Percentiles rank a stretch among this genome's conserved stretches.
These are phyloP conservation scores for Drosophila serrata DNA, from an alignment of 1,140 invertebrate genomes.

Conservation along the genomic window DNA sequence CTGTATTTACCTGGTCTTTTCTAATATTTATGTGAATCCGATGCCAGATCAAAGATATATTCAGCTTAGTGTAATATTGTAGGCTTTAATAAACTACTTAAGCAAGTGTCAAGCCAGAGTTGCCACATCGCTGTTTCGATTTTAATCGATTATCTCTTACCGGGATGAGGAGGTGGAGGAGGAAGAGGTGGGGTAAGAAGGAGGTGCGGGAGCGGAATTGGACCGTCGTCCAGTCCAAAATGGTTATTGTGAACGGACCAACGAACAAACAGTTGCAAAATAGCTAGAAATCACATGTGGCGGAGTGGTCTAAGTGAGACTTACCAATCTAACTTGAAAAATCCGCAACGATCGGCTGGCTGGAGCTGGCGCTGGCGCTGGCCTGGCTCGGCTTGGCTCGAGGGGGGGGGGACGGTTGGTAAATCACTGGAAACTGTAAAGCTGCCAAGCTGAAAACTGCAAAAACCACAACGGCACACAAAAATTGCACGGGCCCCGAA, in stretches of 20 bases:
- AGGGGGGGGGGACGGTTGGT: slow-evolving; percentile 43
- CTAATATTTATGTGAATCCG: background rate
- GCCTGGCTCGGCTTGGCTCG: slow-evolving; percentile 1
- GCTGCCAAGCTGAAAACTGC: slow-evolving; percentile 54
- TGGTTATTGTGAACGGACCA: slow-evolving; percentile 58
- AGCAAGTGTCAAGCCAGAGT: slow-evolving; percentile 20
- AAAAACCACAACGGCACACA: slow-evolving; percentile 70
- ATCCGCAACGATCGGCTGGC: slow-evolving; percentile 33
- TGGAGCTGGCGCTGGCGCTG: background rate
- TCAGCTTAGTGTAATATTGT: background rate
- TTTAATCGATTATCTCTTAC: slow-evolving; percentile 35
- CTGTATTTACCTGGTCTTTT: background rate
- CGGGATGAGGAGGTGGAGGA: background rate
- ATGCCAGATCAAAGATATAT: background rate
- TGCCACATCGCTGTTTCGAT: slow-evolving; percentile 28
- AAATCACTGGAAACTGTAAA: slow-evolving; percentile 73
- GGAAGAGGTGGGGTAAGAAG: background rate
- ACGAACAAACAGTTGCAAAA: slow-evolving; percentile 68
- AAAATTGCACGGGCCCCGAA: slow-evolving; percentile 72
- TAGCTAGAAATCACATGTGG: slow-evolving; percentile 65
- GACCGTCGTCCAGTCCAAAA: slow-evolving; percentile 44
- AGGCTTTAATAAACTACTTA: background rate
- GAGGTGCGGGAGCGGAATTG: slow-evolving; percentile 10
- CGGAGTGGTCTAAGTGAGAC: slow-evolving; percentile 38
- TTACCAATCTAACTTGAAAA: slow-evolving; percentile 67